These are phyloP conservation scores for Myathropa florea DNA, from an alignment of 2,888 invertebrate species.

Conservation along the genomic window DNA sequence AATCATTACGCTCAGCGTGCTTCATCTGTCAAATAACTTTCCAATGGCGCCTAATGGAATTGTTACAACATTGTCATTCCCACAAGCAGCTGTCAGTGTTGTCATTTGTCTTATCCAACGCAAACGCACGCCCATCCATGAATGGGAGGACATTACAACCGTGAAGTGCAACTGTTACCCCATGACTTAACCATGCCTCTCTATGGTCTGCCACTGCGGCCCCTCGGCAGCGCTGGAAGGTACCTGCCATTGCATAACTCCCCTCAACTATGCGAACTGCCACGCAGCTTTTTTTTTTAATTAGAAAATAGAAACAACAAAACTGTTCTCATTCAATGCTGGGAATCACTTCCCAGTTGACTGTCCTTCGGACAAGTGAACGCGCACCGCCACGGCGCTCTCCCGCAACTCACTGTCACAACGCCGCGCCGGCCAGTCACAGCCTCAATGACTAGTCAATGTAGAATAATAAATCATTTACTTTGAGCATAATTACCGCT, in stretches of 20 bases:
- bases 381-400: neutral
- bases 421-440: neutral
- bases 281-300: neutral
- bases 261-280: neutral
- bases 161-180: neutral
- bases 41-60: neutral
- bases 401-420: conserved; percentile 1
- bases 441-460: neutral
- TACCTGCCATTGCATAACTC: neutral
- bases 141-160: neutral
- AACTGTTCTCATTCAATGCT: neutral
- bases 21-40: neutral
- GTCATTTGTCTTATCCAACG: neutral
- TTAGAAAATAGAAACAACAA: neutral
- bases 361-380: neutral
- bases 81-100: neutral
- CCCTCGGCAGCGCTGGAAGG: neutral
- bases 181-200: neutral
- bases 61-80: neutral
- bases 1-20: neutral
- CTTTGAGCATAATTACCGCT: conserved; percentile 50
- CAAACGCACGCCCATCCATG: neutral
- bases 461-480: conserved; percentile 49
- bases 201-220: neutral
- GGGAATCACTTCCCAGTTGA: neutral